Conservation (phyloP, 2,113 vertebrate genomes). For the Lanius collurio region DNA sequence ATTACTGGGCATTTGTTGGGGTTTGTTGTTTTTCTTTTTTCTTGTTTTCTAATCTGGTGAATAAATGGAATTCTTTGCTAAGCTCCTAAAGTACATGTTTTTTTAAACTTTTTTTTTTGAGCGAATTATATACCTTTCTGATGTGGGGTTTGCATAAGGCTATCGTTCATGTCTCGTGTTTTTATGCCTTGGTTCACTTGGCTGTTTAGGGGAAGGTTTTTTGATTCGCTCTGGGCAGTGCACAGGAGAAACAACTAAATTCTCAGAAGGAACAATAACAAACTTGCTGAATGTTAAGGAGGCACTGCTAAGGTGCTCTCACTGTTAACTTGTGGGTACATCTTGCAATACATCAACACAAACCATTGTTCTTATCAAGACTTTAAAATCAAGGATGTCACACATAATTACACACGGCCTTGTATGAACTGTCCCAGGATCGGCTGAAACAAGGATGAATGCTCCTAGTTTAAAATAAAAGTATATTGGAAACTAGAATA, state of each 20-base stretch:
- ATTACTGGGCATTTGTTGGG: neutral
- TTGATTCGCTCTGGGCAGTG: neutral
- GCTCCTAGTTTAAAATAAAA: neutral
- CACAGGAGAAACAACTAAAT: neutral
- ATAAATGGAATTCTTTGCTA: neutral
- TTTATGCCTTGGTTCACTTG: neutral
- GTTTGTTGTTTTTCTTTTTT: too few species aligned
- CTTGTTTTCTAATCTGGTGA: neutral
- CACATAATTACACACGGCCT: neutral
- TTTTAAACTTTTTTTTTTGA: neutral
- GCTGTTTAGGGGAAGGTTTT: neutral
- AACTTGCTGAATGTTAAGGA: neutral
- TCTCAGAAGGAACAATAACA: neutral
- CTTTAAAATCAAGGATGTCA: neutral
- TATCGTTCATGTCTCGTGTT: neutral
- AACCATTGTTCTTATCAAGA: neutral
- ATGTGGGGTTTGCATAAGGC: neutral
- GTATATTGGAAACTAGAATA: neutral
- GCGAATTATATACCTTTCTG: neutral
- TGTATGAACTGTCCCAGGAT: neutral
- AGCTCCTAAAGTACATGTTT: fast-evolving
- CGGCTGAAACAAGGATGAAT: neutral
- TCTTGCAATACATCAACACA: neutral
- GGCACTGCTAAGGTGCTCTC: neutral
- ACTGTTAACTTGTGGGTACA: neutral